Evolutionary conservation across 2,113 vertebrate species (phyloP), one percentile per base, ranked within the genome.

Genomic region (Lamprologus tigripictilis): DNA sequence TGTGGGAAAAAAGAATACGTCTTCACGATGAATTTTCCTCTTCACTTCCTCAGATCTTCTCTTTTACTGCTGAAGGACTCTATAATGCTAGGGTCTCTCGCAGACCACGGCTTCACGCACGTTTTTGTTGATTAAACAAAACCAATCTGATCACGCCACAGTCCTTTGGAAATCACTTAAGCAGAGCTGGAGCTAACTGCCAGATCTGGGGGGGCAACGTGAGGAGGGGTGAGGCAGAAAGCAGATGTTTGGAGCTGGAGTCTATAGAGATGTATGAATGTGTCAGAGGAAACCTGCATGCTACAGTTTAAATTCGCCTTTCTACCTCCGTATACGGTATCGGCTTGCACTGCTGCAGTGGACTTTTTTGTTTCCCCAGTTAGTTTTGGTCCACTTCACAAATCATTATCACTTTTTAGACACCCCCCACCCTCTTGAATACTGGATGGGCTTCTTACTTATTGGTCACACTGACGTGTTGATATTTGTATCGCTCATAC

Each of bases 201-300:
- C 91, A 90, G 86, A 87, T 87, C 92, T 66, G 85, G 14, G 80
- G 91, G 86, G 83, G 81, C 84, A 54, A 80, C 23, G 71, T 76
- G 90, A 88, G 58, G 63, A 51, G 42, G 57, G 58, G 51, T 21
- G 33, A 26, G 85, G 71, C 83, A 37, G 57, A 14, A 53, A 81
- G 88, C 82, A 80, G 85, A 85, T 86, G 55, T 76, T 81, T 73
- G 81, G 86, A 90, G 55, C 91, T 78, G 89, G 40, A 51, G 86
- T 45, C 82, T 88, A 83, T 66, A 68, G 82, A 89, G 87, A 90
- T 11, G 87, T 61, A 76, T 57, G 45, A 61, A 84, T 86, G 61
- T 85, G 86, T 90, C 85, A 87, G 80, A 87, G 85, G 87, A 94
- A 86, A 84, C 83, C 87, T 88, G 86, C 84, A 79, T 86, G 91